phyloP scores from a whole-genome alignment of 2,113 vertebrate genomes.

The Cygnus atratus region DNA sequence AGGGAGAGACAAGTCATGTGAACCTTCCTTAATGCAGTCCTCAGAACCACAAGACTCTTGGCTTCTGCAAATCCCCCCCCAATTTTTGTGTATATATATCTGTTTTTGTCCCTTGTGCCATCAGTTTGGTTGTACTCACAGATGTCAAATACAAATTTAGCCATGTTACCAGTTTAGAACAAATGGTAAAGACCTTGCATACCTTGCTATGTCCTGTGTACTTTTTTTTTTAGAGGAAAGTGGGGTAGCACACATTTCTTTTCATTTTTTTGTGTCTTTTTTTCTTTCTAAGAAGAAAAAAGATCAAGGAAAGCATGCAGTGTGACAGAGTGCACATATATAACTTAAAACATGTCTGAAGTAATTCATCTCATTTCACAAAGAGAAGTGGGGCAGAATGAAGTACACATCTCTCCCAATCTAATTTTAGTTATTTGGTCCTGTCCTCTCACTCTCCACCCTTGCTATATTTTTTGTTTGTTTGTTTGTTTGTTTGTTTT shows the following conservation, averaged over 20 bases:
- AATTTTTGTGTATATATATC: neutral
- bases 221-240: neutral
- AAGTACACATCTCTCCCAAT: neutral
- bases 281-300: neutral
- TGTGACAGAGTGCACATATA: neutral
- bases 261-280: neutral
- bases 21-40: neutral
- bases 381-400: neutral
- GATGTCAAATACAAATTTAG: neutral
- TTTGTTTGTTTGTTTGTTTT: neutral
- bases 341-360: neutral
- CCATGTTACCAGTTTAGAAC: neutral
- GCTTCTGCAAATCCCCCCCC: neutral
- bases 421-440: neutral
- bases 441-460: neutral
- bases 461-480: neutral
- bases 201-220: neutral
- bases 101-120: neutral
- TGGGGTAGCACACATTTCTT: neutral
- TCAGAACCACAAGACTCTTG: neutral
- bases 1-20: neutral
- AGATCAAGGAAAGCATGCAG: neutral
- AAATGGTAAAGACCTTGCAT: neutral
- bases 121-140: neutral
- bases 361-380: neutral